Conservation (phyloP, 2,888 invertebrate species). For the Junonia oenone region DNA sequence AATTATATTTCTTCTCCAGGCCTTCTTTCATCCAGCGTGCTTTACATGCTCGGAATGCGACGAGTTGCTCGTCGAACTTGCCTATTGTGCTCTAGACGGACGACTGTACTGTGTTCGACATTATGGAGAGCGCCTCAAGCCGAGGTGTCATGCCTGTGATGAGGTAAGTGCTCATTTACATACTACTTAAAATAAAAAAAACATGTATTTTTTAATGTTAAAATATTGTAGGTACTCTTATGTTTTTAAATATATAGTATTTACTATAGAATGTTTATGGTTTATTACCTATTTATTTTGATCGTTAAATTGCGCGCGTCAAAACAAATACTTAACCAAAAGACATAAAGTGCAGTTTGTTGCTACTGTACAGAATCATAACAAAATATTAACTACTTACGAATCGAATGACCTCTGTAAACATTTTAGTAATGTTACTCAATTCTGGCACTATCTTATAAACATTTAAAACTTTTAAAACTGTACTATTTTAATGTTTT, state of each 20-base stretch:
- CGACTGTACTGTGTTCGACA: conserved; percentile 95
- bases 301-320: not conserved
- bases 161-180: conserved; percentile 86
- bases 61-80: conserved; percentile 96
- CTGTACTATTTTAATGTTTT: too few species aligned
- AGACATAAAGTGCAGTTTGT: too few species aligned
- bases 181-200: not conserved
- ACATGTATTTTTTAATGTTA: not conserved
- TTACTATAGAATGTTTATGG: too few species aligned
- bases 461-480: not conserved
- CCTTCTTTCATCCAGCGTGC: conserved; percentile 94
- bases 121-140: conserved; percentile 97
- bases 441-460: not conserved
- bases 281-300: too few species aligned
- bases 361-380: not conserved
- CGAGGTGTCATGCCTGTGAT: conserved; percentile 97
- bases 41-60: conserved; percentile 93
- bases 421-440: not conserved
- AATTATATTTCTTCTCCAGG: conserved; percentile 43
- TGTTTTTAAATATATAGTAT: too few species aligned
- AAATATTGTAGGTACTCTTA: too few species aligned
- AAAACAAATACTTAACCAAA: not conserved
- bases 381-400: not conserved
- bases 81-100: conserved; percentile 95
- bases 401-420: not conserved